These are phyloP conservation scores for Drosophila teissieri DNA, from an alignment of 1,140 invertebrate genomes.

Conservation along the genomic window DNA sequence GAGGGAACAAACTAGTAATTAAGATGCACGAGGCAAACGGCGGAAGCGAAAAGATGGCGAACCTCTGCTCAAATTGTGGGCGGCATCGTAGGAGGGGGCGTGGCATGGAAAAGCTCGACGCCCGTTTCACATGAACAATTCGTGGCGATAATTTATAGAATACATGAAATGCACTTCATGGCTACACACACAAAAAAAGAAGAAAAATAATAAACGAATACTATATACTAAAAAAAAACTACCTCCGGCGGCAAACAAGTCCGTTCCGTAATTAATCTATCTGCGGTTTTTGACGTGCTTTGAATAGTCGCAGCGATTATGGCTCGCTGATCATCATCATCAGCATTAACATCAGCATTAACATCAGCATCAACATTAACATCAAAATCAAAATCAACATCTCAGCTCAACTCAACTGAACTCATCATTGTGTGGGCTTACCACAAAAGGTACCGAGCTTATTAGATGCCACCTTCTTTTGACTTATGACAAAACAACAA, in stretches of 20 bases:
- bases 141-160: conserved; percentile 81
- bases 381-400: too few relatives aligned
- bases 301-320: conserved; percentile 72
- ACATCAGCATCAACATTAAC: conserved; percentile 11
- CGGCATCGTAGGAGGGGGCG: conserved; percentile 9
- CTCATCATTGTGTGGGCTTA: conserved; percentile 56
- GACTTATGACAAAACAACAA: conserved; percentile 34
- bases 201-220: conserved; percentile 16
- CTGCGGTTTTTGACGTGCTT: conserved; percentile 77
- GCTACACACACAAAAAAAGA: conserved; percentile 17
- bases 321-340: conserved; percentile 66
- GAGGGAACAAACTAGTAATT: conserved; percentile 62
- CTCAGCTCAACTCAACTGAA: not conserved
- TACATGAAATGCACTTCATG: conserved; percentile 82
- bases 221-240: conserved; percentile 2
- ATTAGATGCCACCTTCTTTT: conserved; percentile 41
- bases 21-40: conserved; percentile 79
- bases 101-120: conserved; percentile 34
- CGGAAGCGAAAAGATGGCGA: conserved; percentile 77
- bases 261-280: conserved; percentile 75
- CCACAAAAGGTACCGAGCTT: conserved; percentile 37
- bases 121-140: conserved; percentile 79
- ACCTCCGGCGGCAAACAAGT: conserved; percentile 40
- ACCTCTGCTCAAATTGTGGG: conserved; percentile 56
- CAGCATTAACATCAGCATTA: conserved; percentile 24